Percentiles rank a stretch among this genome's conserved stretches.
Evolutionary conservation across 2,888 invertebrate genomes (phyloP).

Genomic region (Rhorus exstirpatorius): DNA sequence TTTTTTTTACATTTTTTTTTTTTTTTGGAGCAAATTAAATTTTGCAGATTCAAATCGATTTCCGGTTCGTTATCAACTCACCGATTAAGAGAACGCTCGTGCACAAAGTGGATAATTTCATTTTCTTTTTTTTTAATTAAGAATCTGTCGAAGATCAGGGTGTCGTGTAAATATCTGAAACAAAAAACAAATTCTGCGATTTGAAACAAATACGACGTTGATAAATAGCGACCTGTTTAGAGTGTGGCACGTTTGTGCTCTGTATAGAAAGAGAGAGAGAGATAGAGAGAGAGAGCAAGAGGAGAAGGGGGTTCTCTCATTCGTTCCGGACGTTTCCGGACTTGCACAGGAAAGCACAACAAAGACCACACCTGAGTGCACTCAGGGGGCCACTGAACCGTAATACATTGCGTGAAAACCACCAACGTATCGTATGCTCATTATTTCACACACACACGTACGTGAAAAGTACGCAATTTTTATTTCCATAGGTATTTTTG

Average conservation of each 20-base stretch:
- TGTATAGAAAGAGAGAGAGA: conserved; percentile 11
- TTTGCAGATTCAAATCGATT: not conserved
- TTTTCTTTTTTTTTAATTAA: conserved; percentile 34
- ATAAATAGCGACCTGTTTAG: conserved; percentile 34
- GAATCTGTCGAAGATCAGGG: conserved; percentile 6
- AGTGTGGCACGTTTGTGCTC: conserved; percentile 34
- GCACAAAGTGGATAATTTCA: conserved; percentile 39
- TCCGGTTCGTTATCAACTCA: conserved; percentile 31
- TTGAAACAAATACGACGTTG: not conserved
- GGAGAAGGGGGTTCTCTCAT: conserved; percentile 49
- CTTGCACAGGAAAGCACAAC: conserved; percentile 72
- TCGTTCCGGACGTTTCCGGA: conserved; percentile 72
- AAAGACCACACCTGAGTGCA: conserved; percentile 74
- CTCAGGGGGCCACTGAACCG: conserved; percentile 73
- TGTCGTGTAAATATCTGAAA: conserved; percentile 37
- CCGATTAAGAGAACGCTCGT: conserved; percentile 54
- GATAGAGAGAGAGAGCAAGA: not conserved
- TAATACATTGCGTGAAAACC: conserved; percentile 71
- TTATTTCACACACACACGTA: conserved; percentile 50
- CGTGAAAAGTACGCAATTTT: not conserved
- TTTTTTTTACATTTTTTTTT: too few species aligned
- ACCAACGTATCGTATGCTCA: conserved; percentile 58
- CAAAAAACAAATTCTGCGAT: conserved; percentile 18
- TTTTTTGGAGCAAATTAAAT: not conserved
- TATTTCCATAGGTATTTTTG: not conserved